Percentiles rank a stretch among this genome's conserved stretches.
Conservation (phyloP, 2,888 invertebrate genomes). For the Scaptomyza flava region DNA sequence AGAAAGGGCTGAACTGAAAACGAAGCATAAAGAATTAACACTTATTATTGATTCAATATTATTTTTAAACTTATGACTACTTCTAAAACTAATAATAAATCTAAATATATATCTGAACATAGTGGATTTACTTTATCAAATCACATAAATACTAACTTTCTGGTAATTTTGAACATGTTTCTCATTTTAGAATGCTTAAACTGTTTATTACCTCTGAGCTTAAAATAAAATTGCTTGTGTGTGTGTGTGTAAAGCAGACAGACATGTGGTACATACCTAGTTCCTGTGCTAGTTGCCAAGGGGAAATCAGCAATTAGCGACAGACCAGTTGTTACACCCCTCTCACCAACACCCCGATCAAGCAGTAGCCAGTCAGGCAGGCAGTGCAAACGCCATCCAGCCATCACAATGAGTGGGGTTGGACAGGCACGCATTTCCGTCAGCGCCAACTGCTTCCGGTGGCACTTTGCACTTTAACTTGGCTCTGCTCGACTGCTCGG, state of each 20-base stretch:
- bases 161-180: not conserved
- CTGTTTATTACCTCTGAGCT: not conserved
- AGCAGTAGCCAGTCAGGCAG: conserved; percentile 16
- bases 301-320: conserved; percentile 78
- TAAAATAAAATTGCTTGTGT: conserved; percentile 13
- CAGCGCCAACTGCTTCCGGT: conserved; percentile 74
- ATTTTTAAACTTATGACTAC: too few species aligned
- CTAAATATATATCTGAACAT: too few species aligned
- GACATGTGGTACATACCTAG: conserved; percentile 22
- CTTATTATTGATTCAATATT: too few species aligned
- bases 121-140: not conserved
- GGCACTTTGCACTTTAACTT: conserved; percentile 75
- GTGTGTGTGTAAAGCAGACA: conserved; percentile 13
- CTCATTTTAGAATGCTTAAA: not conserved
- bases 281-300: conserved; percentile 32
- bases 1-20: too few species aligned
- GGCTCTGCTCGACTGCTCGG: conserved; percentile 30
- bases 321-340: conserved; percentile 45
- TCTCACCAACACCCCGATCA: not conserved
- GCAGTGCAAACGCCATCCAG: conserved; percentile 6
- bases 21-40: too few species aligned
- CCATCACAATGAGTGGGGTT: conserved; percentile 37
- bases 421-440: conserved; percentile 72
- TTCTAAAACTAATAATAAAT: too few species aligned
- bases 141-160: not conserved